A percentile compares a stretch with the other conserved stretches of the same genome.
Conservation (phyloP, 2,113 vertebrate species). For the Muntiacus reevesi region DNA sequence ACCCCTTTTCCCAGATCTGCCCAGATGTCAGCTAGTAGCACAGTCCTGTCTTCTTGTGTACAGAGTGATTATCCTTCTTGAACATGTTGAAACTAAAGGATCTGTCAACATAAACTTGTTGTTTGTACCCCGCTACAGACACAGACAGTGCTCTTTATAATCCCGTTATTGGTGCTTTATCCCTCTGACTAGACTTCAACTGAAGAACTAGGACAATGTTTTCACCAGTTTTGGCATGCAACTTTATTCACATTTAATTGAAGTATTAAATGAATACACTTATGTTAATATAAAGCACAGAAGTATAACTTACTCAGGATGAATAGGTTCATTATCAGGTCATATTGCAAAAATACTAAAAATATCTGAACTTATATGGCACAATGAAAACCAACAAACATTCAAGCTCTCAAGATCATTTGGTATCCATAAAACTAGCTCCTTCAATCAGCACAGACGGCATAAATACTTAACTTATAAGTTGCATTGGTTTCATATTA, state of each 20-base stretch:
- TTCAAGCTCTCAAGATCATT: constrained; percentile 31
- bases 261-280: constrained; percentile 49
- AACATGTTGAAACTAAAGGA: constrained; percentile 21
- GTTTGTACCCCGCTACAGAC: neutral
- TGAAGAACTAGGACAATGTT: constrained; percentile 59
- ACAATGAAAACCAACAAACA: constrained; percentile 37
- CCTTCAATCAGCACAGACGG: constrained; percentile 25
- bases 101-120: neutral
- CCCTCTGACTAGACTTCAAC: constrained; percentile 36
- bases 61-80: neutral
- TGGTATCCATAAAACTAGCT: constrained; percentile 28
- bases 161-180: neutral
- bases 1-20: neutral
- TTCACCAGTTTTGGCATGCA: constrained; percentile 52
- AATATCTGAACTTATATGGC: constrained; percentile 47
- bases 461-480: constrained; percentile 29
- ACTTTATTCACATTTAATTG: constrained; percentile 64
- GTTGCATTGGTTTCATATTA: constrained; percentile 1
- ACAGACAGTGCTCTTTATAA: neutral
- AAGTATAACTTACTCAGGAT: constrained; percentile 34
- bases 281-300: constrained; percentile 40
- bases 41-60: neutral
- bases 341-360: constrained; percentile 45
- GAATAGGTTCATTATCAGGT: constrained; percentile 34
- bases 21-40: neutral